These are phyloP conservation scores for Achatina immaculata DNA, from an alignment of 1,140 invertebrate genomes.

Conservation along the genomic window DNA sequence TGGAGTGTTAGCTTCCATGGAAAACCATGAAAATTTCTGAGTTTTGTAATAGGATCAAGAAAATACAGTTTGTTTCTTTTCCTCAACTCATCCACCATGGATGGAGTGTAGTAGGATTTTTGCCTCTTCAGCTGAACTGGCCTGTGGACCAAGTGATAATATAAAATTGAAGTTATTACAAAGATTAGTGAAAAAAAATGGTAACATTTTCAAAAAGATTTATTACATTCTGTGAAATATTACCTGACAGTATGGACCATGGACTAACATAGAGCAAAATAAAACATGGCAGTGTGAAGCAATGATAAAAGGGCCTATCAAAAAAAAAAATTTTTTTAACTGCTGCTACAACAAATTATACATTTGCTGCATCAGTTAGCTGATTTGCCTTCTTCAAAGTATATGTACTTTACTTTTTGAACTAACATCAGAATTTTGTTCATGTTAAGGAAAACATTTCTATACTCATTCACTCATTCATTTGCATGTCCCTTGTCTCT, in stretches of 20 bases:
- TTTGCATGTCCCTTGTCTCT: too few relatives aligned
- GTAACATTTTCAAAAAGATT: background rate
- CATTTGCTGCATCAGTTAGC: too few relatives aligned
- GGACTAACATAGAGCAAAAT: background rate
- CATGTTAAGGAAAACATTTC: too few relatives aligned
- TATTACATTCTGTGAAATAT: background rate
- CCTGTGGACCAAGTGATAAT: too few relatives aligned
- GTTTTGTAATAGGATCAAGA: conserved; percentile 99
- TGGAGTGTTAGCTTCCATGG: conserved; percentile 97
- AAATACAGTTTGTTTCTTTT: conserved; percentile 94
- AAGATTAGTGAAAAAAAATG: background rate
- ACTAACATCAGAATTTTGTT: too few relatives aligned
- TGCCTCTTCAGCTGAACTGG: conserved; percentile 31
- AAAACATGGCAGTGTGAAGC: background rate
- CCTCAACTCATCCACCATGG: conserved; percentile 76
- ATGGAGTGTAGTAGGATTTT: conserved; percentile 61
- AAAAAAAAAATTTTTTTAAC: too few relatives aligned
- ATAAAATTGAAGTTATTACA: too few relatives aligned
- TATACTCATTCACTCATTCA: too few relatives aligned
- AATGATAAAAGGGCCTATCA: background rate
- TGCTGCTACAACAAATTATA: too few relatives aligned
- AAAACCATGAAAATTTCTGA: conserved; percentile 89
- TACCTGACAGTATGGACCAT: background rate
- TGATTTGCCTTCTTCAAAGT: too few relatives aligned
- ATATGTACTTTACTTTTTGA: too few relatives aligned